Conservation (phyloP, 2,113 vertebrate species). For the Pan paniscus region DNA sequence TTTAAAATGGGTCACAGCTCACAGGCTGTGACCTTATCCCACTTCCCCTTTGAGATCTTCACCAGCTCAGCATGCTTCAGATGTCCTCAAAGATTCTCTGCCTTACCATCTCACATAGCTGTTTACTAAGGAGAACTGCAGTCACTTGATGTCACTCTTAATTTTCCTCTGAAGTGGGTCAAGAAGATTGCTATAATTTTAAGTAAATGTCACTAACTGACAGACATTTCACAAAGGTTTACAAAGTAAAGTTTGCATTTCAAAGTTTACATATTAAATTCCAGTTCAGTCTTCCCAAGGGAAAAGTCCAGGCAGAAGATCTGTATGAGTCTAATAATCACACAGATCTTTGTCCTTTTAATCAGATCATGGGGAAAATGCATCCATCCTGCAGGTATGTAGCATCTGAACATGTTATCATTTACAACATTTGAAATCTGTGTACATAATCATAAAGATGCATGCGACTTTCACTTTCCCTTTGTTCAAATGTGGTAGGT, state of each 20-base stretch:
- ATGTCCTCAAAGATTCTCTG: background rate
- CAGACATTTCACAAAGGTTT: background rate
- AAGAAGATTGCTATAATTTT: background rate
- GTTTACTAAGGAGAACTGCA: background rate
- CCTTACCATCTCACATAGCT: background rate
- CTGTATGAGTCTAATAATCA: background rate
- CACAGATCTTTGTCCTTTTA: background rate
- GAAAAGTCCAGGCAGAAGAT: background rate
- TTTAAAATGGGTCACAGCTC: background rate
- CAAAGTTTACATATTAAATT: background rate
- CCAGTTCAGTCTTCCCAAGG: background rate
- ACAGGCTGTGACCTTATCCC: background rate
- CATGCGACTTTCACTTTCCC: background rate
- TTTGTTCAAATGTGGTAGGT: background rate
- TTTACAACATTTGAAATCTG: background rate
- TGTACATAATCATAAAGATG: background rate
- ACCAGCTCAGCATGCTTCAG: background rate
- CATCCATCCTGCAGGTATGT: background rate
- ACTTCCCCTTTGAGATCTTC: background rate
- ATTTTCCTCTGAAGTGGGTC: background rate
- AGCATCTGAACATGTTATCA: background rate
- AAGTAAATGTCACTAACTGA: background rate
- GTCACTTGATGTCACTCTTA: background rate
- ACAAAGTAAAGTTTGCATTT: background rate
- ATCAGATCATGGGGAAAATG: background rate